phyloP scores from a whole-genome alignment of 1,140 invertebrate species.

The Chionoecetes opilio region DNA sequence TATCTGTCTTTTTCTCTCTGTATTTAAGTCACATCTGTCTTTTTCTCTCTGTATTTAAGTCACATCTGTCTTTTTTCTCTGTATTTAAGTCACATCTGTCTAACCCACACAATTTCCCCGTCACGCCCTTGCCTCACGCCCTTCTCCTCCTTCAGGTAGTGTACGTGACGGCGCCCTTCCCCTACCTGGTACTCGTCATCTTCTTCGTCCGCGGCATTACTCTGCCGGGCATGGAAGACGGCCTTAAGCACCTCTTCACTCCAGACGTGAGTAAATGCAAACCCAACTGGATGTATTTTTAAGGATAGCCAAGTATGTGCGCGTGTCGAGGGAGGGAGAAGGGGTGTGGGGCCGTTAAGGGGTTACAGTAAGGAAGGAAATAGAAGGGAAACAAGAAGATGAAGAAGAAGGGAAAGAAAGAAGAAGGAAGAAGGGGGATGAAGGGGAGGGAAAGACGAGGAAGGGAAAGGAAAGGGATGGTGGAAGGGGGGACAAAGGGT shows the following conservation, averaged over 20 bases:
- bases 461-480: background rate
- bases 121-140: too few relatives aligned
- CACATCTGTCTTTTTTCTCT: too few relatives aligned
- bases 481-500: too few relatives aligned
- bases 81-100: too few relatives aligned
- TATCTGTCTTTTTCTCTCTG: too few relatives aligned
- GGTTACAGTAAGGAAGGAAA: background rate
- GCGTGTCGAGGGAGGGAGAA: too few relatives aligned
- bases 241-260: constrained; percentile 94
- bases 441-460: background rate
- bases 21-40: too few relatives aligned
- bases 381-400: background rate
- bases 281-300: too few relatives aligned
- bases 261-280: constrained; percentile 87
- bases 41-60: too few relatives aligned
- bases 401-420: background rate
- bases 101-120: background rate
- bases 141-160: constrained; percentile 87
- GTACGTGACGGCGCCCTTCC: constrained; percentile 98
- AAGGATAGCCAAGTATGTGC: background rate
- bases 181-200: constrained; percentile 96
- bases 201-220: constrained; percentile 98
- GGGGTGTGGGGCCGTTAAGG: too few relatives aligned
- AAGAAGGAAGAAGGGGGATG: background rate
- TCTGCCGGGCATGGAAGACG: constrained; percentile 94